Evolutionary conservation across 2,797 vertebrate genomes (phyloP).

Genomic region (Glyptemys insculpta): DNA sequence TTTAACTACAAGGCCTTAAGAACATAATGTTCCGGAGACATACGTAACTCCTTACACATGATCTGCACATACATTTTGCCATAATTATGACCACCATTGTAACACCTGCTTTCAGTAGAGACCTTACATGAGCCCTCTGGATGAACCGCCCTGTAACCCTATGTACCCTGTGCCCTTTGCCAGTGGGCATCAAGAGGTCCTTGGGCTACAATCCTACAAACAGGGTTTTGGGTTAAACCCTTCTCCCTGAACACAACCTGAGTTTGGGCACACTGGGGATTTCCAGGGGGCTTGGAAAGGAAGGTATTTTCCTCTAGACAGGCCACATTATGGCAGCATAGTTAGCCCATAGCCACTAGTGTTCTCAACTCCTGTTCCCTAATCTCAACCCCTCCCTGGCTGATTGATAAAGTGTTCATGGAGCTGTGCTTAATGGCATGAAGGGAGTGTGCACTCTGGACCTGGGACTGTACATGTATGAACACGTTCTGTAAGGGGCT

Average conservation of each 20-base stretch:
- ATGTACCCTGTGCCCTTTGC: background rate
- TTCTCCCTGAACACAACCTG: background rate
- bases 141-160: background rate
- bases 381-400: background rate
- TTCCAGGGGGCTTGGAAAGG: background rate
- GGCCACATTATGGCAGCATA: background rate
- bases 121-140: background rate
- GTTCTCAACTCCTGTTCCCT: background rate
- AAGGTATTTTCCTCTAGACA: background rate
- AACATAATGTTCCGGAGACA: background rate
- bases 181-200: background rate
- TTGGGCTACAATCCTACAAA: background rate
- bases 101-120: background rate
- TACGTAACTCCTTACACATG: background rate
- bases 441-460: background rate
- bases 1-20: background rate
- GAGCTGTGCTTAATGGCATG: background rate
- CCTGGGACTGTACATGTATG: background rate
- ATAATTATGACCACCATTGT: background rate
- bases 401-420: background rate
- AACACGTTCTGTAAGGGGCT: background rate
- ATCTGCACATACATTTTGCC: background rate
- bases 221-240: background rate
- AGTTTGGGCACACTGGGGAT: background rate
- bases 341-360: background rate